Evolutionary conservation across 2,888 invertebrate species (phyloP).

Genomic region (Catocala nupta): DNA sequence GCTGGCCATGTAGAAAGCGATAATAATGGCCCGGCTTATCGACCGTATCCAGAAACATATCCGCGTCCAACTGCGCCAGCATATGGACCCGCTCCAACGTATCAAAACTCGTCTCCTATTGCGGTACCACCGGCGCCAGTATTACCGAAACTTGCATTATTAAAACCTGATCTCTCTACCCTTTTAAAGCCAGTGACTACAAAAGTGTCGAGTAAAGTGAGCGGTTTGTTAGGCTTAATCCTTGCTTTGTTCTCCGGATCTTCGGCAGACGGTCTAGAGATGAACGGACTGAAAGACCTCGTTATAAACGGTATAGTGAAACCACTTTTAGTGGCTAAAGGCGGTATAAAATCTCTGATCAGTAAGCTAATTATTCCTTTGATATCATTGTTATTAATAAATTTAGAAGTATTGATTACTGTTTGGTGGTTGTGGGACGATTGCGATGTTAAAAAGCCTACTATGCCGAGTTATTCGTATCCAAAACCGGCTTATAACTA

Average conservation of each 20-base stretch:
- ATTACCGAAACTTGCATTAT: conserved; percentile 53
- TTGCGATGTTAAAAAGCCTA: conserved; percentile 59
- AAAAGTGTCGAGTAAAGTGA: conserved; percentile 70
- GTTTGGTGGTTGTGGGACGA: conserved; percentile 86
- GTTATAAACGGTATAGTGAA: conserved; percentile 75
- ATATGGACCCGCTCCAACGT: conserved; percentile 28
- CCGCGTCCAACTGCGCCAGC: conserved; percentile 8
- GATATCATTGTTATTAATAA: conserved; percentile 74
- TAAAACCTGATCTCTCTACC: conserved; percentile 60
- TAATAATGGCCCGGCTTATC: conserved; percentile 23
- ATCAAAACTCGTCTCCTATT: conserved; percentile 44
- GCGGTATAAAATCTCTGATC: conserved; percentile 75
- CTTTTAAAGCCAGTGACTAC: conserved; percentile 67
- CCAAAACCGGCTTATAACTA: conserved; percentile 59
- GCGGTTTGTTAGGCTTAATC: conserved; percentile 70
- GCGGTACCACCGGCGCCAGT: conserved; percentile 39
- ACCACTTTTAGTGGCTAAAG: conserved; percentile 72
- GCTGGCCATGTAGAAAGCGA: conserved; percentile 45
- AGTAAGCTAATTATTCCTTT: conserved; percentile 79
- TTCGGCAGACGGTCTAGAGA: conserved; percentile 59
- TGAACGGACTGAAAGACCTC: conserved; percentile 73
- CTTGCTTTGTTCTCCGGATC: conserved; percentile 70
- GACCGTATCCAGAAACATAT: conserved; percentile 22
- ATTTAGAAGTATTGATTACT: conserved; percentile 76
- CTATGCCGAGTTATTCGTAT: conserved; percentile 44